Evolutionary conservation across 2,888 invertebrate species (phyloP).

Genomic region (Cosmia trapezina): DNA sequence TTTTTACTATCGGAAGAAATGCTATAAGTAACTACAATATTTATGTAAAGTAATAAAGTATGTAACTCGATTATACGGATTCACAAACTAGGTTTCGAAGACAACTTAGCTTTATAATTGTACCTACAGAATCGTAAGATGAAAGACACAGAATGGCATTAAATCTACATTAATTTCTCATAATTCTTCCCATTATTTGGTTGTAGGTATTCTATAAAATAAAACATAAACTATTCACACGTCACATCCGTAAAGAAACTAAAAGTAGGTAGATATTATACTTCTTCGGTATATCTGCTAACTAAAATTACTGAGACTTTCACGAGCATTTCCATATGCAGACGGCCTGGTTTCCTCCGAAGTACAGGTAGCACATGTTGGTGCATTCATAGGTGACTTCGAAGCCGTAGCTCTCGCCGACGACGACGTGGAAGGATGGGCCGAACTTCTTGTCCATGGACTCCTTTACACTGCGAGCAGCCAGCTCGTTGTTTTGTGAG

Average conservation of each 20-base stretch:
- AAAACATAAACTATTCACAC: conserved; percentile 42
- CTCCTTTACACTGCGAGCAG: conserved; percentile 98
- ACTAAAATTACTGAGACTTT: conserved; percentile 56
- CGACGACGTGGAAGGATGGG: conserved; percentile 98
- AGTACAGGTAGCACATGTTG: conserved; percentile 96
- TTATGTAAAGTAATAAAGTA: conserved; percentile 11
- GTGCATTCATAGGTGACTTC: conserved; percentile 97
- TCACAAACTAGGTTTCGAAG: conserved; percentile 11
- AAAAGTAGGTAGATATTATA: conserved; percentile 30
- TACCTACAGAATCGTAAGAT: conserved; percentile 2
- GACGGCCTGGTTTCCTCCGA: conserved; percentile 97
- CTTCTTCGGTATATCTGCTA: conserved; percentile 47
- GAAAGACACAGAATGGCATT: conserved; percentile 48
- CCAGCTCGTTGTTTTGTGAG: conserved; percentile 95
- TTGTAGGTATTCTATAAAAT: conserved; percentile 30
- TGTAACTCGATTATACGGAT: conserved; percentile 3
- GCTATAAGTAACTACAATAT: conserved; percentile 4
- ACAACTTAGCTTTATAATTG: conserved; percentile 8
- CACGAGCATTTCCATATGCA: conserved; percentile 97
- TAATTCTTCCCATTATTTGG: conserved; percentile 33
- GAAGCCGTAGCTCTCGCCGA: conserved; percentile 98
- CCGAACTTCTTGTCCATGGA: conserved; percentile 99
- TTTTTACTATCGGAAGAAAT: conserved; percentile 23
- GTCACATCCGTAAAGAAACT: conserved; percentile 41
- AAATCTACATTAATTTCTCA: conserved; percentile 28